Evolutionary conservation across 2,888 invertebrate species (phyloP).

Genomic region (Fissipunctia ypsillon): DNA sequence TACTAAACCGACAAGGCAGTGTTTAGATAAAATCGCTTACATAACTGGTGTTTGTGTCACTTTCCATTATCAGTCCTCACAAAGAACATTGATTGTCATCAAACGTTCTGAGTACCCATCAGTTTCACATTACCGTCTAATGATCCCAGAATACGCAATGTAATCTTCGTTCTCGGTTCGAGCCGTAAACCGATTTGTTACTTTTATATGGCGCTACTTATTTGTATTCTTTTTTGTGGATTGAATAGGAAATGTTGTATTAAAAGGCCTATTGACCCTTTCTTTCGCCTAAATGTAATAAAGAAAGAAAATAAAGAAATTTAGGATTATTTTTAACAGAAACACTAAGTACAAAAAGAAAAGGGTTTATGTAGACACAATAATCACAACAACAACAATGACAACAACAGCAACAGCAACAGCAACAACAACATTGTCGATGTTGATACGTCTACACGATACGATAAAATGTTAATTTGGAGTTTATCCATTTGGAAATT

Average conservation of each 20-base stretch:
- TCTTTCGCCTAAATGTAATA: too few relatives aligned
- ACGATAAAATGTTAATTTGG: not conserved
- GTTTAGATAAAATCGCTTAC: not conserved
- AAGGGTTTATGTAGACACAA: too few relatives aligned
- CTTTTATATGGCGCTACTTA: slow-evolving; percentile 11
- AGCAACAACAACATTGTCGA: too few relatives aligned
- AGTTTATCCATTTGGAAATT: not conserved
- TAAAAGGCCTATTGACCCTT: not conserved
- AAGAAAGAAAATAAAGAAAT: too few relatives aligned
- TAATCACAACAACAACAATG: too few relatives aligned
- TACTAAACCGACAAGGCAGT: too few relatives aligned
- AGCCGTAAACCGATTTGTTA: slow-evolving; percentile 36
- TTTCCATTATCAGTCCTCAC: not conserved
- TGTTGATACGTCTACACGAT: not conserved
- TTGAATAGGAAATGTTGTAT: not conserved
- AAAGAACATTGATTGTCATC: slow-evolving; percentile 27
- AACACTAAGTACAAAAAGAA: too few relatives aligned
- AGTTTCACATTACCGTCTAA: slow-evolving; percentile 42
- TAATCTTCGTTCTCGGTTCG: slow-evolving; percentile 28
- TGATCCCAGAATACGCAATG: slow-evolving; percentile 9
- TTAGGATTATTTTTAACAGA: too few relatives aligned
- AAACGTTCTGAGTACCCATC: slow-evolving; percentile 20
- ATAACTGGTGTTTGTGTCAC: not conserved
- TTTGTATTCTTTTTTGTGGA: slow-evolving; percentile 13
- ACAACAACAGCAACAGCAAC: too few relatives aligned